Conservation (phyloP, 2,113 vertebrate genomes). For the Tricholaema leucomelas region DNA sequence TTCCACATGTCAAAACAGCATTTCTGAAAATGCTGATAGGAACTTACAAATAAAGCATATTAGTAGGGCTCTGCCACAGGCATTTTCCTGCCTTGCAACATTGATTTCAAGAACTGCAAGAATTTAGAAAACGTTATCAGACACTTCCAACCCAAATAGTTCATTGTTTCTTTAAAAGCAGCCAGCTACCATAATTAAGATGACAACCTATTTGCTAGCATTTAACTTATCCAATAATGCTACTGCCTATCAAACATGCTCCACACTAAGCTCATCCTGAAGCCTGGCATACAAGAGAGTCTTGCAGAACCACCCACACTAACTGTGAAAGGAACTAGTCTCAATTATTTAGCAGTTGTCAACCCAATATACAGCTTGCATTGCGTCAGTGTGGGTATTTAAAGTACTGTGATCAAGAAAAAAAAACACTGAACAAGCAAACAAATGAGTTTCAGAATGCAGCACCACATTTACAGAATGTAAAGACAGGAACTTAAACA, state of each 20-base stretch:
- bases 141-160: neutral
- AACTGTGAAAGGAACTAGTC: neutral
- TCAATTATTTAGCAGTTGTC: neutral
- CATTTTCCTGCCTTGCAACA: neutral
- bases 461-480: neutral
- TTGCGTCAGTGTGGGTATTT: neutral
- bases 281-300: neutral
- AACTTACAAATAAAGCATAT: neutral
- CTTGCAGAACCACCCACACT: neutral
- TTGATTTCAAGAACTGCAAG: neutral
- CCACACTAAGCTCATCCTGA: neutral
- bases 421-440: neutral
- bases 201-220: neutral
- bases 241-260: neutral
- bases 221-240: neutral
- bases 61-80: neutral
- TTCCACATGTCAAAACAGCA: neutral
- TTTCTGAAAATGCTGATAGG: neutral
- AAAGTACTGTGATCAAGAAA: neutral
- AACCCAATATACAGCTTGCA: neutral
- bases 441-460: neutral
- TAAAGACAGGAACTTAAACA: neutral
- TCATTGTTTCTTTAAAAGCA: neutral
- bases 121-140: neutral
- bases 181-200: neutral